phyloP scores from a whole-genome alignment of 2,797 vertebrate species.

The Acropternis orthonyx region DNA sequence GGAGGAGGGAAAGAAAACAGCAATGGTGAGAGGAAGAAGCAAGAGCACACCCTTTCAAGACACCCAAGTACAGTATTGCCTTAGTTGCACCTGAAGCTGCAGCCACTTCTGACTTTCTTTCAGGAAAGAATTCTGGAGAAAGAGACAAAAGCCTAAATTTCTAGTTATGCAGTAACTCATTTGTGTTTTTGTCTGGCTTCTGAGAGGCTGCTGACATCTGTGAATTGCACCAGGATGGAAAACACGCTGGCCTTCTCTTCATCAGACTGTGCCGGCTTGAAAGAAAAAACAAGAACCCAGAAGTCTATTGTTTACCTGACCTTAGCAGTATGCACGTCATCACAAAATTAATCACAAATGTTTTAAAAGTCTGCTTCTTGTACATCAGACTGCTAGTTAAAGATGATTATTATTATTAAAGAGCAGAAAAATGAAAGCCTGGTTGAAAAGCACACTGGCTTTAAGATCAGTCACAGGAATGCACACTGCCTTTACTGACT shows the following conservation, averaged over 20 bases:
- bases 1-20: not conserved
- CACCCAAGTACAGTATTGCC: not conserved
- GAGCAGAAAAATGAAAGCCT: not conserved
- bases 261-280: not conserved
- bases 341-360: not conserved
- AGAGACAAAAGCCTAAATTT: not conserved
- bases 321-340: not conserved
- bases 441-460: not conserved
- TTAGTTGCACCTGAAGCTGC: not conserved
- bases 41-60: not conserved
- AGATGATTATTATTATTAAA: not conserved
- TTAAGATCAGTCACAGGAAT: not conserved
- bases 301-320: not conserved
- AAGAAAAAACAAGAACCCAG: not conserved
- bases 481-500: not conserved
- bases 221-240: not conserved
- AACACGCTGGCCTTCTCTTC: not conserved
- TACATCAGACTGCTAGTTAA: not conserved
- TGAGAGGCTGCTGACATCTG: not conserved
- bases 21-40: not conserved
- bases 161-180: not conserved
- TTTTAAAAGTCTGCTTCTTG: not conserved
- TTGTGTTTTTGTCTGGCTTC: not conserved
- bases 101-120: not conserved
- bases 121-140: not conserved